Percentiles rank a stretch among this genome's conserved stretches.
These are phyloP conservation scores for Caenorhabditis becei DNA, from an alignment of 2,888 invertebrate genomes.

Conservation along the genomic window DNA sequence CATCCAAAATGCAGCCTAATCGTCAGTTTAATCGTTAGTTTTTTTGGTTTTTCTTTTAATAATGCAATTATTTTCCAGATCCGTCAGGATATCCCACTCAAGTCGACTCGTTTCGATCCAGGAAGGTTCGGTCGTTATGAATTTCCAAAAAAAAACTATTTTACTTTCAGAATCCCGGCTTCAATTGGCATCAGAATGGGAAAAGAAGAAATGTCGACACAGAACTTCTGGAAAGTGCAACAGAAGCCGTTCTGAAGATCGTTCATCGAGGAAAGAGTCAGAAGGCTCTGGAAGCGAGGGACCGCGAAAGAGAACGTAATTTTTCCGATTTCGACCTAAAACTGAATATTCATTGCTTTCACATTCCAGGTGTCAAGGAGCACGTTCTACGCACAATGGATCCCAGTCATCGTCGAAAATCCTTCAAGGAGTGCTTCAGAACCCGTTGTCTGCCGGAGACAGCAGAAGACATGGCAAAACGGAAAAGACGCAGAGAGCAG, in stretches of 20 bases:
- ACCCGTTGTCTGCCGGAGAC: not conserved
- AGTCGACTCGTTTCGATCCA: no score
- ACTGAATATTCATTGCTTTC: not conserved
- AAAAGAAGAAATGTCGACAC: slow-evolving; percentile 1
- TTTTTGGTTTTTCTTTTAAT: not conserved
- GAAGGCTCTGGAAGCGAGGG: not conserved
- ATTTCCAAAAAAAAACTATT: no score
- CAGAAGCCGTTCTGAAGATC: slow-evolving; percentile 13
- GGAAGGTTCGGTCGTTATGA: no score
- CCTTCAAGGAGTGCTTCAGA: not conserved
- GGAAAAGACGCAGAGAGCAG: not conserved
- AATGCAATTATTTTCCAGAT: not conserved
- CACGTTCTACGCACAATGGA: slow-evolving; percentile 14
- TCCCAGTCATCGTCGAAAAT: not conserved
- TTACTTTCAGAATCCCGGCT: not conserved
- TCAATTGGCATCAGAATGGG: no score
- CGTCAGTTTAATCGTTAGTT: not conserved
- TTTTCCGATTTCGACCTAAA: not conserved
- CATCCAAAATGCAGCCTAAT: not conserved
- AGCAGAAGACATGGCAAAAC: not conserved
- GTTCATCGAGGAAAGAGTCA: slow-evolving; percentile 18
- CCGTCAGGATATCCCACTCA: no score
- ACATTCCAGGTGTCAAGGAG: not conserved
- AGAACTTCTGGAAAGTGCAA: slow-evolving; percentile 5
- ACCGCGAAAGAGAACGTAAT: slow-evolving; percentile 1